These are phyloP conservation scores for Hydrozoanthus tunicans DNA, from an alignment of 64 coral and sea anemone genomes.

Conservation along the genomic window DNA sequence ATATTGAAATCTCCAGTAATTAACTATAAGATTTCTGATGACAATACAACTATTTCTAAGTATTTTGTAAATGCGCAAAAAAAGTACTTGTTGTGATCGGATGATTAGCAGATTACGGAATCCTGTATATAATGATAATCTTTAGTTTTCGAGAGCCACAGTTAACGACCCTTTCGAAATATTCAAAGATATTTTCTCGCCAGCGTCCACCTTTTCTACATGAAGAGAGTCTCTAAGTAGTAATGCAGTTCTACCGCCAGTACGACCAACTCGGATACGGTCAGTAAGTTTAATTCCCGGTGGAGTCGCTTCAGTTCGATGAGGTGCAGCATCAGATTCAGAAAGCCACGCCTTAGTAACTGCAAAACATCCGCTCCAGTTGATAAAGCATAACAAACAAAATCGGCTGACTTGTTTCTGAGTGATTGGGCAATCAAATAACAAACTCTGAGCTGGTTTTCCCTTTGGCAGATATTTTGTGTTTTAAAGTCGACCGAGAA, in stretches of 20 bases:
- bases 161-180: slow-evolving; percentile 24
- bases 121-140: slow-evolving; percentile 30
- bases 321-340: slow-evolving; percentile 16
- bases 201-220: background rate
- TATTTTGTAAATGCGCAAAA: slow-evolving; percentile 27
- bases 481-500: background rate
- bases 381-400: slow-evolving; percentile 49
- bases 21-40: background rate
- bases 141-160: background rate
- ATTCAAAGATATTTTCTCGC: slow-evolving; percentile 19
- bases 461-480: slow-evolving; percentile 1
- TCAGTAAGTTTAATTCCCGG: slow-evolving; percentile 19
- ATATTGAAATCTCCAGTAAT: slow-evolving; percentile 36
- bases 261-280: background rate
- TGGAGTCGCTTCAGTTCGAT: slow-evolving; percentile 19
- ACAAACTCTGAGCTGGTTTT: background rate
- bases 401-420: background rate
- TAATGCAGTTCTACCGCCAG: slow-evolving; percentile 4
- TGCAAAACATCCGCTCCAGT: slow-evolving; percentile 45
- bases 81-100: slow-evolving; percentile 22
- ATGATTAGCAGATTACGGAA: slow-evolving; percentile 36
- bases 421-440: background rate
- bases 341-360: slow-evolving; percentile 16
- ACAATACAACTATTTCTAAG: slow-evolving; percentile 6
- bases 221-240: background rate